These are phyloP conservation scores for Microplitis deprimator DNA, from an alignment of 2,888 invertebrate species.

Conservation along the genomic window DNA sequence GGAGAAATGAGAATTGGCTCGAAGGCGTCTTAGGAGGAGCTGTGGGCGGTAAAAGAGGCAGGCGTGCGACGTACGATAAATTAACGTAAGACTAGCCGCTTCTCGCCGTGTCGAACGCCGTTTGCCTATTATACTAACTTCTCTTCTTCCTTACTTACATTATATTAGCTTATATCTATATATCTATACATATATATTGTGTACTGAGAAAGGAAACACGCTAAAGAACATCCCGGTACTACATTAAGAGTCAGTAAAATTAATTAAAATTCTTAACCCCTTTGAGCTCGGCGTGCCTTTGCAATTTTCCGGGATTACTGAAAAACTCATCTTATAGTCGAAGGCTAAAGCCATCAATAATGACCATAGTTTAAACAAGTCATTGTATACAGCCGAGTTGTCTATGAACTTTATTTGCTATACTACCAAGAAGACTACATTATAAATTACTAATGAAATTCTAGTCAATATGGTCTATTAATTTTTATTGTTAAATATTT, in stretches of 20 bases:
- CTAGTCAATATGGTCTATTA: no score
- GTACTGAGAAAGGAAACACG: conserved; percentile 29
- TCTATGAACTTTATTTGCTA: background rate
- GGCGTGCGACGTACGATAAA: conserved; percentile 45
- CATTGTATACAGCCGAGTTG: background rate
- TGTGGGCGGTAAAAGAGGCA: conserved; percentile 33
- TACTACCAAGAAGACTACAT: background rate
- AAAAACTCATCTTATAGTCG: conserved; percentile 6
- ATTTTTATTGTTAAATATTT: no score
- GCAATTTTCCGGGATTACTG: conserved; percentile 27
- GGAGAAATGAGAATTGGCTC: conserved; percentile 38
- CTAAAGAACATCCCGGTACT: conserved; percentile 4
- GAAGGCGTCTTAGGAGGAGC: conserved; percentile 33
- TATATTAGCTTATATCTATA: background rate
- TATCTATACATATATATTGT: background rate
- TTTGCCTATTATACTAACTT: conserved; percentile 2
- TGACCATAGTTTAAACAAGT: conserved; percentile 27
- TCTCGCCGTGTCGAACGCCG: conserved; percentile 35
- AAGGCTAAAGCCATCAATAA: conserved; percentile 23
- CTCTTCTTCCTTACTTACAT: conserved; percentile 2
- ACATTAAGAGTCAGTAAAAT: conserved; percentile 37
- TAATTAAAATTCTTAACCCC: conserved; percentile 42
- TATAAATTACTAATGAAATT: no score
- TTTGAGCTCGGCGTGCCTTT: conserved; percentile 9
- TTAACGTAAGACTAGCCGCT: conserved; percentile 50